Conservation (phyloP, 2,888 invertebrate species). For the Agrochola macilenta region DNA sequence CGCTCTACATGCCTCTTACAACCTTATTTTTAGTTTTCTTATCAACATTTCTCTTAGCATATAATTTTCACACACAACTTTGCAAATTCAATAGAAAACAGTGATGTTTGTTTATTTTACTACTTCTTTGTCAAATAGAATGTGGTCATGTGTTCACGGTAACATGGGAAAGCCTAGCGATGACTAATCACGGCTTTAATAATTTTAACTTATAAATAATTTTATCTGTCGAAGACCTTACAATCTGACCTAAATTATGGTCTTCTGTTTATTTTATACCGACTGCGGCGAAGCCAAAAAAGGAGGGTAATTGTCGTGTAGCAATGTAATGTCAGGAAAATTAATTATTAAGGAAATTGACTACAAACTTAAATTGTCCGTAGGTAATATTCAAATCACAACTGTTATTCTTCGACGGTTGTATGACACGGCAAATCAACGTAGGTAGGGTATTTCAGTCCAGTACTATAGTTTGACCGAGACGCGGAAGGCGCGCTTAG, state of each 20-base stretch:
- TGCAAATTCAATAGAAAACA: constrained; percentile 23
- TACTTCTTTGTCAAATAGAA: background rate
- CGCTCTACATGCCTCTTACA: background rate
- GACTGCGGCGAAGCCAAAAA: too few relatives aligned
- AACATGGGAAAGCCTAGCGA: background rate
- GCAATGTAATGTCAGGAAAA: background rate
- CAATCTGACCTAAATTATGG: background rate
- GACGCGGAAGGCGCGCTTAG: too few relatives aligned
- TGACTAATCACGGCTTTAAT: background rate
- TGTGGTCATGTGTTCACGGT: background rate
- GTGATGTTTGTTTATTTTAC: constrained; percentile 30
- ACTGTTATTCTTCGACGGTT: background rate
- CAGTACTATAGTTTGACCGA: background rate
- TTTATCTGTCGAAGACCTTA: background rate
- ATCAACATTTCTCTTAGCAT: background rate
- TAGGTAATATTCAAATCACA: background rate
- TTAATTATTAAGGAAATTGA: background rate
- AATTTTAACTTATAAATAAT: background rate
- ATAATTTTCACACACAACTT: constrained; percentile 12
- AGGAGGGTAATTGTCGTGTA: background rate
- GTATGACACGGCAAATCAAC: background rate
- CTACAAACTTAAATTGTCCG: background rate
- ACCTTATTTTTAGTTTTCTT: background rate
- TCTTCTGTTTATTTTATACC: background rate
- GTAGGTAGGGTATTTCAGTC: too few relatives aligned